phyloP scores from a whole-genome alignment of 2,113 vertebrate genomes.

The Ahaetulla prasina region DNA sequence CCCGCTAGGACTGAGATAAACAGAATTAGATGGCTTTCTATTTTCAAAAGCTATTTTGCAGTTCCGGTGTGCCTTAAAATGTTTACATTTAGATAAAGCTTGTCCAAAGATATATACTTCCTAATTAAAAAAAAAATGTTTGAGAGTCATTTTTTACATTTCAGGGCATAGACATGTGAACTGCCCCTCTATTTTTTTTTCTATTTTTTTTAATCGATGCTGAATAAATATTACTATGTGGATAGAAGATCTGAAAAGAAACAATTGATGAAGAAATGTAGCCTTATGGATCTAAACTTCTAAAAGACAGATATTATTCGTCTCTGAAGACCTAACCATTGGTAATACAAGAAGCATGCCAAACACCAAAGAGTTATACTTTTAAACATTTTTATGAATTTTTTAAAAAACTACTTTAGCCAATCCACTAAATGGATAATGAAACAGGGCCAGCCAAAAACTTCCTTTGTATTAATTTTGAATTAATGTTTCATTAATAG shows the following conservation, averaged over 20 bases:
- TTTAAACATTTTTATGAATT: background rate
- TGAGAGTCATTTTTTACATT: background rate
- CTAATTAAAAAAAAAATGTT: background rate
- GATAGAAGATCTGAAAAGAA: background rate
- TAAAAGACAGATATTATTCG: background rate
- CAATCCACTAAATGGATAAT: conserved; percentile 33
- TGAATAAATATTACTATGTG: background rate
- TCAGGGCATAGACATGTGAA: background rate
- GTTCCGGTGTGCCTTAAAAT: background rate
- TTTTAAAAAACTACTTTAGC: conserved; percentile 33
- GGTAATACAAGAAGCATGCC: background rate
- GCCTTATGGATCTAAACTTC: background rate
- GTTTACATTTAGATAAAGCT: background rate
- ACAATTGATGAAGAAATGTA: background rate
- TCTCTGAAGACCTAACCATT: conserved; percentile 22
- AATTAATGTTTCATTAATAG: conserved; percentile 66
- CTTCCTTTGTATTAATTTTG: conserved; percentile 47
- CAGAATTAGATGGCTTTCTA: background rate
- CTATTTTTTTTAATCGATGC: background rate
- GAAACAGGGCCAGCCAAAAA: conserved; percentile 33
- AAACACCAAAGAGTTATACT: background rate
- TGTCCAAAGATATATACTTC: background rate
- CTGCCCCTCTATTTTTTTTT: background rate
- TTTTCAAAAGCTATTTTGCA: background rate
- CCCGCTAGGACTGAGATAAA: background rate